Evolutionary conservation across 2,797 vertebrate species (phyloP), one percentile per base, ranked within the genome.

Genomic region (Steatocranus sp.): DNA sequence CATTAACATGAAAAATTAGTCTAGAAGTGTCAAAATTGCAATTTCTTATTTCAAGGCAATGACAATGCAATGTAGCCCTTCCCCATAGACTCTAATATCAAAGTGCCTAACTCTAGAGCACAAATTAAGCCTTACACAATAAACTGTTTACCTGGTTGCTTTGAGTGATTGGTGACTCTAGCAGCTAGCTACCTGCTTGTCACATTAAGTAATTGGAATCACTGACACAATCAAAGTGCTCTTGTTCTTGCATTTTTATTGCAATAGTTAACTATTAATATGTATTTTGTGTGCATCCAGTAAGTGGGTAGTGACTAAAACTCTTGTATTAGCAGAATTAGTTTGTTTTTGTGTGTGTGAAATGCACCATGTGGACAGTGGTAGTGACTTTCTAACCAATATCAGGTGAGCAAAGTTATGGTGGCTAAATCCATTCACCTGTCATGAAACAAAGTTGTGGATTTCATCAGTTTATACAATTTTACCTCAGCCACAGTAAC

Each of bases 201-300:
- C 15, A 58, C 9, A 18, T 32, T 23, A 49, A n/a, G 4, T 20
- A 43, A 43, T 17, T 43, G 0, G 36, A 43, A 23, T 68, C 36
- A 68, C n/a, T 41, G 20, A 17, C 8, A 0, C 20, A 23, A 41
- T 66, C 9, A 20, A 34, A 58, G 4, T 68, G 5, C 1, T 25
- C 5, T 25, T 41, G 61, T 41, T 68, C 20, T 41, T 68, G 20
- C 20, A 43, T 68, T 11, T 68, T 7, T 68, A 25, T 1, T 66
- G 61, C 7, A 66, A 66, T 66, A 38, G n/a, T 66, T 23, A 38
- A 38, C 34, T 20, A 66, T 20, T 66, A 23, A 38, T 66, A 6
- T 38, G 34, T 20, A 0, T 15, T 25, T 68, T 68, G 20, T 0
- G 0, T 0, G 0, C 32, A 38, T 36, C 18, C 32, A 38, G 11